phyloP scores from a whole-genome alignment of 2,888 invertebrate genomes.

The Idaea aversata region DNA sequence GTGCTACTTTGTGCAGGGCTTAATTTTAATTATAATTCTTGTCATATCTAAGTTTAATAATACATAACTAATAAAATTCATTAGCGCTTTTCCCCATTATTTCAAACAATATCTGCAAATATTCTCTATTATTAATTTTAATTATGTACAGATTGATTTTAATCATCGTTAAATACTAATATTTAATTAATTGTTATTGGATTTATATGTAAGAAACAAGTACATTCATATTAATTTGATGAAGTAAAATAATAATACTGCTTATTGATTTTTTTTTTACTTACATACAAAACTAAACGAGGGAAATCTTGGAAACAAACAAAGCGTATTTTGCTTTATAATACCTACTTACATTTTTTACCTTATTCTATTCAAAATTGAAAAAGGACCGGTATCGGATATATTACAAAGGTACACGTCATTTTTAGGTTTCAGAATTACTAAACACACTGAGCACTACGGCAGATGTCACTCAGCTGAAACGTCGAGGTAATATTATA shows the following conservation, averaged over 20 bases:
- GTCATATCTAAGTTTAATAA: not conserved
- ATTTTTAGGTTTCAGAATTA: too few species aligned
- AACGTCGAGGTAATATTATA: too few species aligned
- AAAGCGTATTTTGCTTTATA: not conserved
- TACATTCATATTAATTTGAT: not conserved
- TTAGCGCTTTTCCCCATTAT: constrained; percentile 78
- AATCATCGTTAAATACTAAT: not conserved
- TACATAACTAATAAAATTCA: constrained; percentile 52
- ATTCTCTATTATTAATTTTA: not conserved
- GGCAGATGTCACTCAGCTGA: too few species aligned
- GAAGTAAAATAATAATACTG: not conserved
- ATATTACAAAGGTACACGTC: not conserved
- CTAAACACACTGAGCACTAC: too few species aligned
- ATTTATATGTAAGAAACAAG: not conserved
- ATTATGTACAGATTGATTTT: not conserved
- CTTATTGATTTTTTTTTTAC: not conserved
- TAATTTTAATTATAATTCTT: not conserved
- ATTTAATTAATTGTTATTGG: not conserved
- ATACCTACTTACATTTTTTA: not conserved
- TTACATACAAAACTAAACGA: not conserved
- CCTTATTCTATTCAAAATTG: not conserved
- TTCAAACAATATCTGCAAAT: constrained; percentile 27
- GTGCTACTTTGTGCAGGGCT: not conserved
- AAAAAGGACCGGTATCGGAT: not conserved
- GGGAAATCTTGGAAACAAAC: not conserved